These are phyloP conservation scores for Lates calcarifer DNA, from an alignment of 2,113 vertebrate species.

Conservation along the genomic window DNA sequence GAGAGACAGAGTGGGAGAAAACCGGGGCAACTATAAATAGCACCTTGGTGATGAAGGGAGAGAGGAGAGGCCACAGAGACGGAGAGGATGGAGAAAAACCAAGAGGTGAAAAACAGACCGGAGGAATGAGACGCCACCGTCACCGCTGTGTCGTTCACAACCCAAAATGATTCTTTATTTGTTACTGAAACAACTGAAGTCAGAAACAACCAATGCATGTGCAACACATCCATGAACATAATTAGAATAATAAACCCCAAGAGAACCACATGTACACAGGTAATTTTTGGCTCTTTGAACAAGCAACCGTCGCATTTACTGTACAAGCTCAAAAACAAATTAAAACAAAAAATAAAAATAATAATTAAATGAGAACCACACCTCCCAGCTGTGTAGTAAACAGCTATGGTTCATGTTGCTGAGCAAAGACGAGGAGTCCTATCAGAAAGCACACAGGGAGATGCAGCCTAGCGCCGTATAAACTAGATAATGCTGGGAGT, in stretches of 20 bases:
- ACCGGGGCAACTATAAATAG: constrained; percentile 86
- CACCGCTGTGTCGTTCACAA: constrained; percentile 56
- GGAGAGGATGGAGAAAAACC: constrained; percentile 57
- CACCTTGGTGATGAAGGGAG: constrained; percentile 66
- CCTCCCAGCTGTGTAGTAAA: constrained; percentile 37
- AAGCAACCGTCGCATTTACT: constrained; percentile 67
- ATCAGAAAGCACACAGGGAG: constrained; percentile 61
- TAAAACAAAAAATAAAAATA: not conserved
- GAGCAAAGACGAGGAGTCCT: constrained; percentile 34
- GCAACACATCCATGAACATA: constrained; percentile 73
- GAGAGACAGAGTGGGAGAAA: constrained; percentile 65
- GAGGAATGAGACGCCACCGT: constrained; percentile 41
- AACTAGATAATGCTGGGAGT: constrained; percentile 61
- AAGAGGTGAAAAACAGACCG: constrained; percentile 50
- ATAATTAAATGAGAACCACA: constrained; percentile 28
- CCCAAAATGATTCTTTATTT: constrained; percentile 74
- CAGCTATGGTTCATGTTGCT: constrained; percentile 32
- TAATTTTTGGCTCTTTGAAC: constrained; percentile 59
- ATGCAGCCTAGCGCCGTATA: constrained; percentile 41
- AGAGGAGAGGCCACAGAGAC: constrained; percentile 69
- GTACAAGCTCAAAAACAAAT: constrained; percentile 68
- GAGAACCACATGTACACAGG: constrained; percentile 76
- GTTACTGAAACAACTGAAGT: constrained; percentile 78
- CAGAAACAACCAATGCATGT: constrained; percentile 78
- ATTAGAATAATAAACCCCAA: constrained; percentile 64